A percentile compares a stretch with the other conserved stretches of the same genome.
Evolutionary conservation across 2,888 invertebrate genomes (phyloP).

Genomic region (Tipula vernalis): DNA sequence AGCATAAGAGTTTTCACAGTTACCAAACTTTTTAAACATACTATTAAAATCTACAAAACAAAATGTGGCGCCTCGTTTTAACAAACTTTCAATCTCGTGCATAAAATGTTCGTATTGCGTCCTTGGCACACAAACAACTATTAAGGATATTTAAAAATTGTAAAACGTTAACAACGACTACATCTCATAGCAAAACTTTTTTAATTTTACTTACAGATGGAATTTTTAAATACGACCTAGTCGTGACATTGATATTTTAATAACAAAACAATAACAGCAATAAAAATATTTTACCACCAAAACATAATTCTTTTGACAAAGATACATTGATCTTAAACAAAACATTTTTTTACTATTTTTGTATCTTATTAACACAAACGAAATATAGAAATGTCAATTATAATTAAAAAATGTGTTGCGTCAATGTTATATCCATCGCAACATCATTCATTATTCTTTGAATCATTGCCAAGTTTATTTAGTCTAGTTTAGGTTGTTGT

Average conservation of each 20-base stretch:
- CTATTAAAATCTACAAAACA: too few species aligned
- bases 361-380: background rate
- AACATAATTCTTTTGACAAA: background rate
- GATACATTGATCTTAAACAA: background rate
- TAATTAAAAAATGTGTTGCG: background rate
- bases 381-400: background rate
- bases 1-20: too few species aligned
- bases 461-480: background rate
- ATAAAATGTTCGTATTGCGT: too few species aligned
- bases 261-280: background rate
- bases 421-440: background rate
- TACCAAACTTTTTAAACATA: too few species aligned
- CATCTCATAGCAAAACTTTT: too few species aligned
- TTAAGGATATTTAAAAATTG: too few species aligned
- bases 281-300: background rate
- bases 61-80: too few species aligned
- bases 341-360: background rate
- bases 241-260: background rate
- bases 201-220: too few species aligned
- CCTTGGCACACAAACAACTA: too few species aligned
- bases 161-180: too few species aligned
- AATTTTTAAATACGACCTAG: too few species aligned
- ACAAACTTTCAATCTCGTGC: too few species aligned
- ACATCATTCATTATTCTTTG: background rate
- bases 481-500: background rate